Evolutionary conservation across 1,140 invertebrate genomes (phyloP).

Genomic region (Agrypnia vestita): DNA sequence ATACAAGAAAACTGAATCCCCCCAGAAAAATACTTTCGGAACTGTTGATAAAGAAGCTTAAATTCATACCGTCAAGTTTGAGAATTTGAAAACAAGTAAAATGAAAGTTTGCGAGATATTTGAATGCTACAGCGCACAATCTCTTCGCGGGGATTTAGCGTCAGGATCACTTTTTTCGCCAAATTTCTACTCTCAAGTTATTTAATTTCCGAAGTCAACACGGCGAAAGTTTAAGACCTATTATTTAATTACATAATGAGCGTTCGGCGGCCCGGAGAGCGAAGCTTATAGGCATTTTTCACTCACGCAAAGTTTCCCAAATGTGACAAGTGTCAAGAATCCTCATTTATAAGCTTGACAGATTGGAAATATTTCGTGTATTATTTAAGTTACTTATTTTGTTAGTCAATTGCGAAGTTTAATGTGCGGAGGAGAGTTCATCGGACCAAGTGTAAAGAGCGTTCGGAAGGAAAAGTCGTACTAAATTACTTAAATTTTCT

Average conservation of each 20-base stretch:
- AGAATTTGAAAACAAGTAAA: conserved; percentile 29
- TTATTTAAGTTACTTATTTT: neutral
- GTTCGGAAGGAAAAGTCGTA: too few relatives aligned
- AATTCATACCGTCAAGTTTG: conserved; percentile 14
- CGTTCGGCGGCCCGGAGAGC: conserved; percentile 21
- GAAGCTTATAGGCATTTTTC: conserved; percentile 8
- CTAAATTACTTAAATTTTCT: too few relatives aligned
- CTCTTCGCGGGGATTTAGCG: conserved; percentile 1
- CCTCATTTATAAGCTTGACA: conserved; percentile 20
- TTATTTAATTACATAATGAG: conserved; percentile 43
- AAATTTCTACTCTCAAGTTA: conserved; percentile 13
- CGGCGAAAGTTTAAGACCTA: conserved; percentile 27
- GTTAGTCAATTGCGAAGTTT: conserved; percentile 15
- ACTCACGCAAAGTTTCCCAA: conserved; percentile 2
- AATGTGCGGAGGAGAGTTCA: neutral
- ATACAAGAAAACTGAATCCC: too few relatives aligned
- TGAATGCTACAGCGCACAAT: conserved; percentile 3
- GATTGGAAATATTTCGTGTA: conserved; percentile 13
- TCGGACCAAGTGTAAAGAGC: neutral
- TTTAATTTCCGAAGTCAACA: conserved; percentile 38
- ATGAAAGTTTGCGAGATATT: conserved; percentile 25
- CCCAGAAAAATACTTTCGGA: too few relatives aligned
- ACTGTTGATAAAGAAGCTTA: neutral
- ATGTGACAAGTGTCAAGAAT: conserved; percentile 28
- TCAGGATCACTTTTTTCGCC: conserved; percentile 9